phyloP scores from a whole-genome alignment of 2,888 invertebrate species.

The Coleophora flavipennella region DNA sequence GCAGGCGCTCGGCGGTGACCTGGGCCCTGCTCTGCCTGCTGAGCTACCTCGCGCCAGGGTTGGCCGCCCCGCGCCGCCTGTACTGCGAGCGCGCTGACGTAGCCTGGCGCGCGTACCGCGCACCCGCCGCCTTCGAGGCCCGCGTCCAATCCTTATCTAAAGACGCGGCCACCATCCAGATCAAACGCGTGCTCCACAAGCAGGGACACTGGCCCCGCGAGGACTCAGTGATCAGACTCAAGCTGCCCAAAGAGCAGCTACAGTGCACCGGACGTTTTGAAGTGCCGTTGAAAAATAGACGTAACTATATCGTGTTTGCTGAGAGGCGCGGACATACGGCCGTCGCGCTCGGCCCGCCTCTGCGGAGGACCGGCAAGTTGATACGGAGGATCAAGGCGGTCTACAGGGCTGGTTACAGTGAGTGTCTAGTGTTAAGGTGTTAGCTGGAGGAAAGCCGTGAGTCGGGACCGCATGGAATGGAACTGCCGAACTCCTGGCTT shows the following conservation, averaged over 20 bases:
- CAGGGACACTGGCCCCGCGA: constrained; percentile 62
- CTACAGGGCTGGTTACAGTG: constrained; percentile 67
- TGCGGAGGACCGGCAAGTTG: constrained; percentile 54
- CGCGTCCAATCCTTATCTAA: constrained; percentile 56
- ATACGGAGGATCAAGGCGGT: constrained; percentile 60
- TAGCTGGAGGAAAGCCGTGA: too few relatives aligned
- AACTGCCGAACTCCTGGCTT: background rate
- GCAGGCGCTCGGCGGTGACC: constrained; percentile 65
- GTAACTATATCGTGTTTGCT: constrained; percentile 67
- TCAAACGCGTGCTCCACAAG: constrained; percentile 50
- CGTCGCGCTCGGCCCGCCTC: constrained; percentile 61
- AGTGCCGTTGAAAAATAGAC: constrained; percentile 56
- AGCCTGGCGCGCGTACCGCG: constrained; percentile 67
- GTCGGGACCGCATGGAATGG: background rate
- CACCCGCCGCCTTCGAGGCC: constrained; percentile 66
- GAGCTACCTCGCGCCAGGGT: constrained; percentile 37
- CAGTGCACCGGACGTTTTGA: constrained; percentile 62
- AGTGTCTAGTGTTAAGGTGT: constrained; percentile 39
- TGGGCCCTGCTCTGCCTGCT: constrained; percentile 58
- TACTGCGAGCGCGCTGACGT: constrained; percentile 70
- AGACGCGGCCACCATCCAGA: constrained; percentile 59
- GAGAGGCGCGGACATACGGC: constrained; percentile 58
- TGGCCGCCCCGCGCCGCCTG: constrained; percentile 51
- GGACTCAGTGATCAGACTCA: constrained; percentile 48
- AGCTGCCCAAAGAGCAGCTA: constrained; percentile 38